Evolutionary conservation across 2,797 vertebrate genomes (phyloP).

Genomic region (Mus caroli): DNA sequence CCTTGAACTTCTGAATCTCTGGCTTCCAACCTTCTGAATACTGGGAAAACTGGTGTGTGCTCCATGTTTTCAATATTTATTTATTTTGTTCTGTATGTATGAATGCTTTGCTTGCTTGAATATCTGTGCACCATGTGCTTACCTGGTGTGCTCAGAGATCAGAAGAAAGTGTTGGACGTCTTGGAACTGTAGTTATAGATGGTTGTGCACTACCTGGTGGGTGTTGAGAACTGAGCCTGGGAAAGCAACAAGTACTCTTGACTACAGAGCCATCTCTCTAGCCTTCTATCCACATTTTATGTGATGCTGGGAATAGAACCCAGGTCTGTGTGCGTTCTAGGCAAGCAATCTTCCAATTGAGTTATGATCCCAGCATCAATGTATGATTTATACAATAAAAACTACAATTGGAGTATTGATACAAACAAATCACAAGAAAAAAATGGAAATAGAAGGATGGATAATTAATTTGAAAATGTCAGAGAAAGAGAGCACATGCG

Average conservation of each 20-base stretch:
- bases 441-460: neutral
- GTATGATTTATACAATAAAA: neutral
- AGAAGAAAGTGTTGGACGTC: neutral
- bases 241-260: too few species aligned
- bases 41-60: neutral
- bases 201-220: neutral
- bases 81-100: neutral
- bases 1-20: neutral
- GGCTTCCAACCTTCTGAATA: neutral
- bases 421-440: conserved; percentile 45
- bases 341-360: neutral
- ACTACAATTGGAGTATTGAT: neutral
- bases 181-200: neutral
- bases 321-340: neutral
- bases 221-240: neutral
- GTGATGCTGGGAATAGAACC: neutral
- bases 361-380: neutral
- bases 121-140: neutral
- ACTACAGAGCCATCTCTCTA: neutral
- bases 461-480: conserved; percentile 15
- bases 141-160: neutral
- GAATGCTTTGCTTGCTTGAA: neutral
- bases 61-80: neutral
- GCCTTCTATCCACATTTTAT: neutral
- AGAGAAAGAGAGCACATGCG: neutral